These are phyloP conservation scores for Dicerorhinus sumatrensis DNA, from an alignment of 2,113 vertebrate genomes.

Conservation along the genomic window DNA sequence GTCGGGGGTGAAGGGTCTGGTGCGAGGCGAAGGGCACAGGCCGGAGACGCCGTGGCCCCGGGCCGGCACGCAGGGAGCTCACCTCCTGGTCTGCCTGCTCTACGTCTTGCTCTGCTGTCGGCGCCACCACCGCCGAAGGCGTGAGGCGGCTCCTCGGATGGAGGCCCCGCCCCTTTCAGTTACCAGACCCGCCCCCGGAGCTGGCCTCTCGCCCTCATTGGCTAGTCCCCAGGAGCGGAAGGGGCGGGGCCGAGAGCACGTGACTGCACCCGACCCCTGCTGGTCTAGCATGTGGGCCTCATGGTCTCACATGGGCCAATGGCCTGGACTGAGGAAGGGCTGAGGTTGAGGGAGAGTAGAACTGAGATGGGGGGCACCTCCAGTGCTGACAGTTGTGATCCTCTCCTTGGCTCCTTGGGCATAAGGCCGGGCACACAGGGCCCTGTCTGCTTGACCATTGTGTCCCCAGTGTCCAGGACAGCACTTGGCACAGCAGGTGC, in stretches of 20 bases:
- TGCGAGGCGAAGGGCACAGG: background rate
- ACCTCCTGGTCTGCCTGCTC: background rate
- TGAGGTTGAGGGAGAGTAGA: fast-evolving
- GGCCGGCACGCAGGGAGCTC: background rate
- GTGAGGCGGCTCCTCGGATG: background rate
- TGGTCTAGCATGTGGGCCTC: fast-evolving
- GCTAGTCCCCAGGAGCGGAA: background rate
- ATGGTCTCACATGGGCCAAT: fast-evolving
- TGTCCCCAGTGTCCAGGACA: background rate
- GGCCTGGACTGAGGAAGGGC: fast-evolving
- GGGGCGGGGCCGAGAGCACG: background rate
- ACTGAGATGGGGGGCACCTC: fast-evolving
- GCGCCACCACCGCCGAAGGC: background rate
- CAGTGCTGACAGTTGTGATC: fast-evolving
- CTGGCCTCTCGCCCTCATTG: conserved; percentile 20
- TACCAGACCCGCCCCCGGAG: background rate
- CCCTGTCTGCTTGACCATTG: background rate
- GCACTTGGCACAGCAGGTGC: background rate
- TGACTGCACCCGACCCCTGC: background rate
- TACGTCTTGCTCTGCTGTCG: fast-evolving
- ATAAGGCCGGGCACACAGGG: fast-evolving
- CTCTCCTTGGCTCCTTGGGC: fast-evolving
- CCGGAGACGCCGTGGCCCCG: fast-evolving
- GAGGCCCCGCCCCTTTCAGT: conserved; percentile 60
- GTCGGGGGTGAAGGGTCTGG: fast-evolving